phyloP scores from a whole-genome alignment of 2,113 vertebrate species.

The Platysteira castanea region DNA sequence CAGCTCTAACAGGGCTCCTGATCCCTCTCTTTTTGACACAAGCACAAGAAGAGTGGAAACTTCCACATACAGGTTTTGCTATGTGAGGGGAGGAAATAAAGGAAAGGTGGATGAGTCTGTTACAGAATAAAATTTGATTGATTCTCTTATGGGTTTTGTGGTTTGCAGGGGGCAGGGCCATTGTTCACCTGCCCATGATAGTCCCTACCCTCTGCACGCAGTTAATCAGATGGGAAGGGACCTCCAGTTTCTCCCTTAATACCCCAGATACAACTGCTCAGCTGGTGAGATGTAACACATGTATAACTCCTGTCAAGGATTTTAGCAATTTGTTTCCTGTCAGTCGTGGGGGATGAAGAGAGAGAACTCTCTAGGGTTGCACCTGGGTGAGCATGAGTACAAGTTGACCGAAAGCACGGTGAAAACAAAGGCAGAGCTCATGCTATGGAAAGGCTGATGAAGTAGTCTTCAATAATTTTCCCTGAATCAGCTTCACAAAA shows the following conservation, averaged over 20 bases:
- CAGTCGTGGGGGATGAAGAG: background rate
- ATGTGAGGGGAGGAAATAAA: background rate
- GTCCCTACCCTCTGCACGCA: background rate
- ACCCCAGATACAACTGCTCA: background rate
- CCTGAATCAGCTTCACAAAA: background rate
- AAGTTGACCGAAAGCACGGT: background rate
- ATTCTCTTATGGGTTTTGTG: background rate
- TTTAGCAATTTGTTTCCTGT: background rate
- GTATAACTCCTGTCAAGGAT: background rate
- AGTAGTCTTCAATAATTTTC: background rate
- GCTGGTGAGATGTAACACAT: background rate
- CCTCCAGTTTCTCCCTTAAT: background rate
- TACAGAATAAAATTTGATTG: background rate
- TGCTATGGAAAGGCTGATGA: background rate
- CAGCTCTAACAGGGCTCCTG: background rate
- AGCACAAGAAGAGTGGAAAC: background rate
- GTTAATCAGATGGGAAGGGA: background rate
- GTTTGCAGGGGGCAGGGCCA: background rate
- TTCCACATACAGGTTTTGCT: background rate
- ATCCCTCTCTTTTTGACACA: background rate
- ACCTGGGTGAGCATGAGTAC: background rate
- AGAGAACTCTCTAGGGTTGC: background rate
- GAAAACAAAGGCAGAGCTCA: background rate
- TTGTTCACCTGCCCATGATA: background rate
- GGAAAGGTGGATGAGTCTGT: background rate